Evolutionary conservation across 2,888 invertebrate genomes (phyloP).

Genomic region (Neria commutata): DNA sequence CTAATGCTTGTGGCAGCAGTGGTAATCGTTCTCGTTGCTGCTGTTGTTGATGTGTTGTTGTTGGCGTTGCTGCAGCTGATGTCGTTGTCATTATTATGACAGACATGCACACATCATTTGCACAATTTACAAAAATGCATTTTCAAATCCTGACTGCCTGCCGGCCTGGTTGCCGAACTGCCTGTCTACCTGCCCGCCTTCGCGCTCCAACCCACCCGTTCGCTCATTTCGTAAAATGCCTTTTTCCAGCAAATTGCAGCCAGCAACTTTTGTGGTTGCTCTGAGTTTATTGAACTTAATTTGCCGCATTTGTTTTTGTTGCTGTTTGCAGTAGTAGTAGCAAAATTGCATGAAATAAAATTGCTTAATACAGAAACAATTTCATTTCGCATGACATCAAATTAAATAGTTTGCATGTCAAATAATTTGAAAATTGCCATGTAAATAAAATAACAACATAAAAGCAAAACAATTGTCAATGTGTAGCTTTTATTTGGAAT

Average conservation of each 20-base stretch:
- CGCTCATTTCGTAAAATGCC: too few species aligned
- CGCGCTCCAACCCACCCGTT: background rate
- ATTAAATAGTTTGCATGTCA: background rate
- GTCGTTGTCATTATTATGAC: constrained; percentile 2
- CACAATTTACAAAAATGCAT: background rate
- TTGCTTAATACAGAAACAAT: background rate
- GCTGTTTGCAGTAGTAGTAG: background rate
- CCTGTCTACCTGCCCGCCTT: background rate
- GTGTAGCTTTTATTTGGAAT: too few species aligned
- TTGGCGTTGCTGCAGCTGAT: background rate
- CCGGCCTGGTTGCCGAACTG: background rate
- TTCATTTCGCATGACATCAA: background rate
- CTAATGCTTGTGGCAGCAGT: background rate
- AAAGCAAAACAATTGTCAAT: too few species aligned
- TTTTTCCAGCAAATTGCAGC: too few species aligned
- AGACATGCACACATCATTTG: background rate
- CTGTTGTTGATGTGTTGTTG: background rate
- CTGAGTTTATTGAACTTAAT: constrained; percentile 1
- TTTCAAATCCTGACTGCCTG: background rate
- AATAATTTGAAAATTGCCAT: background rate
- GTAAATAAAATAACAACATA: too few species aligned
- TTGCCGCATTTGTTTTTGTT: background rate
- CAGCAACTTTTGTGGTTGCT: background rate
- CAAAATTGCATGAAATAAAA: background rate
- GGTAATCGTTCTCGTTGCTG: too few species aligned